Percentiles rank a stretch among this genome's conserved stretches.
phyloP scores from a whole-genome alignment of 2,797 vertebrate genomes.

The Rhinoraja longicauda region DNA sequence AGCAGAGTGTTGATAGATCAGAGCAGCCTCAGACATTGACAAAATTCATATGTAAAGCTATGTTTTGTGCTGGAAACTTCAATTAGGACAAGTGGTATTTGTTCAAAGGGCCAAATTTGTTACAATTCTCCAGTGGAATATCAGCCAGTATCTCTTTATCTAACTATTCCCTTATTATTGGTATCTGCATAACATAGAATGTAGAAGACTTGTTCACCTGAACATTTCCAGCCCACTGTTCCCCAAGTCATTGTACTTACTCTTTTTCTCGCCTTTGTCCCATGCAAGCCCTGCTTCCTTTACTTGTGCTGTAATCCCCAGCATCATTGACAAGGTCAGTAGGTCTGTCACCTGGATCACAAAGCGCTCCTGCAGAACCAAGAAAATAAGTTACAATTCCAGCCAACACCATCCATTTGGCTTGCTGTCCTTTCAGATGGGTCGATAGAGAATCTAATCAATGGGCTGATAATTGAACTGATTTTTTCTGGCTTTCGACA shows the following conservation, averaged over 20 bases:
- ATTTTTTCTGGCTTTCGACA: background rate
- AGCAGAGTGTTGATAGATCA: too few species aligned
- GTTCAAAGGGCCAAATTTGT: too few species aligned
- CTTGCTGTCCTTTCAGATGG: too few species aligned
- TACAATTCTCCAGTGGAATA: too few species aligned
- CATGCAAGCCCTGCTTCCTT: conserved; percentile 94
- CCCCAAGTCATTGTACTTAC: conserved; percentile 55
- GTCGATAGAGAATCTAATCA: background rate
- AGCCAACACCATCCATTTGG: too few species aligned
- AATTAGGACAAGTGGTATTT: too few species aligned
- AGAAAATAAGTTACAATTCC: background rate
- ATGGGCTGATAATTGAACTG: background rate
- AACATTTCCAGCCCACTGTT: background rate
- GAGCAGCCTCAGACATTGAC: too few species aligned
- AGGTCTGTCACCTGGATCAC: conserved; percentile 94
- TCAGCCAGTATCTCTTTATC: too few species aligned
- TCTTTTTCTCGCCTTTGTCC: conserved; percentile 99
- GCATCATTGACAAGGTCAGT: conserved; percentile 95
- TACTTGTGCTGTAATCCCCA: conserved; percentile 94
- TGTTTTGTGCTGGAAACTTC: too few species aligned
- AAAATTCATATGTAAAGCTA: too few species aligned
- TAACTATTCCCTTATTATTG: background rate
- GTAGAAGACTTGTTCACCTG: too few species aligned
- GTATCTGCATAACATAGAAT: background rate
- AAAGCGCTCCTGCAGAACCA: conserved; percentile 76